phyloP scores from a whole-genome alignment of 2,113 vertebrate genomes.

The Oreotrochilus melanogaster region DNA sequence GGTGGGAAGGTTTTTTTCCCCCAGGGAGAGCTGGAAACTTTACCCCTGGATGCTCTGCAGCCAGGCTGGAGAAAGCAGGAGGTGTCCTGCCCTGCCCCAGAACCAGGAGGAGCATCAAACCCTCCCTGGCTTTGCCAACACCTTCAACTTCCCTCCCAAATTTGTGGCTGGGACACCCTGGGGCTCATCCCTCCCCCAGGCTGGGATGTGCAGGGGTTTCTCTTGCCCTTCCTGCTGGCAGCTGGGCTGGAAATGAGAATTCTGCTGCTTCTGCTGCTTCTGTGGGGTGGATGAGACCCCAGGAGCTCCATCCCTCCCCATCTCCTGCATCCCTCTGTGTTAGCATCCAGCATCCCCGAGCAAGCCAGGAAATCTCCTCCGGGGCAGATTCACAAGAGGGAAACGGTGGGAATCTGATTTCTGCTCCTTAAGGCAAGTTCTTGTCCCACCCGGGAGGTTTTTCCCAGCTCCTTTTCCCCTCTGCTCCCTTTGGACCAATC shows the following conservation, averaged over 20 bases:
- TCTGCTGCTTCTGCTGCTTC: neutral
- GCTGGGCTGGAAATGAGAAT: neutral
- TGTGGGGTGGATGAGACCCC: neutral
- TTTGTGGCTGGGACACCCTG: rapidly evolving
- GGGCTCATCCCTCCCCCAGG: neutral
- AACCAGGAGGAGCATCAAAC: neutral
- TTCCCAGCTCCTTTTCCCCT: neutral
- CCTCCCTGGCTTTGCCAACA: neutral
- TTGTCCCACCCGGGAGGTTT: neutral
- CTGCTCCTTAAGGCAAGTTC: too few species aligned
- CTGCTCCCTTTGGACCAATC: too few species aligned
- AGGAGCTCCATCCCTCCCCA: rapidly evolving
- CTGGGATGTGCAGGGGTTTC: neutral
- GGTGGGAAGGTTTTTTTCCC: neutral
- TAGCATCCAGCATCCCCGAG: too few species aligned
- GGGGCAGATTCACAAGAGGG: too few species aligned
- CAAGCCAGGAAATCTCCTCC: too few species aligned
- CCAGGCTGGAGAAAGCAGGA: neutral
- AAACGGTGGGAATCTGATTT: neutral
- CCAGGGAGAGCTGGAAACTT: neutral
- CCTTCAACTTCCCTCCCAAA: neutral
- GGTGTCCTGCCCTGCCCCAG: neutral
- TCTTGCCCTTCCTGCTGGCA: neutral
- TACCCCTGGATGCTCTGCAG: neutral
- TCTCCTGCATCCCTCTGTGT: too few species aligned